Percentiles rank a stretch among this genome's conserved stretches.
These are phyloP conservation scores for Caenorhabditis sp. DNA, from an alignment of 2,888 invertebrate genomes.

Conservation along the genomic window DNA sequence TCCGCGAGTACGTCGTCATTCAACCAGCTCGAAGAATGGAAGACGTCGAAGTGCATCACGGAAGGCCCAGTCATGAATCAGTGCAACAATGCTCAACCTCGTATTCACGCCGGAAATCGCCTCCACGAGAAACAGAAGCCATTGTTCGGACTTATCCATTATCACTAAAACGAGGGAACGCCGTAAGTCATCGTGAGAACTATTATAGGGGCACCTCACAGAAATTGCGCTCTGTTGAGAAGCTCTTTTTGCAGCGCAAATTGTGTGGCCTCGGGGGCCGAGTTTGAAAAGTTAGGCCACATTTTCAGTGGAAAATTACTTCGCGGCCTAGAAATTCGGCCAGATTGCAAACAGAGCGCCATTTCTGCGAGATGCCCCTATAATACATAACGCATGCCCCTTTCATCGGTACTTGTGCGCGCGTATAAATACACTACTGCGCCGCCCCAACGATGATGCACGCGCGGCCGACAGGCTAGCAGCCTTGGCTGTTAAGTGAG, in stretches of 20 bases:
- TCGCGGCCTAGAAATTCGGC: too few relatives aligned
- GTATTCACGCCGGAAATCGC: constrained; percentile 18
- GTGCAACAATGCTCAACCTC: background rate
- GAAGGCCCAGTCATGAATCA: background rate
- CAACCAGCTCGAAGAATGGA: constrained; percentile 7
- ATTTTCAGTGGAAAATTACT: too few relatives aligned
- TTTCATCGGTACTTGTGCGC: background rate
- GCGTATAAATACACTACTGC: background rate
- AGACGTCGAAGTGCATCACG: background rate
- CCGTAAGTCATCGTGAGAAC: too few relatives aligned
- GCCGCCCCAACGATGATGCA: constrained; percentile 11
- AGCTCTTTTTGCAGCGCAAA: too few relatives aligned
- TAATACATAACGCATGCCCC: too few relatives aligned
- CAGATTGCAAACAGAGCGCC: too few relatives aligned
- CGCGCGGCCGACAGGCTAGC: constrained; percentile 44
- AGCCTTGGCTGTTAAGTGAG: background rate
- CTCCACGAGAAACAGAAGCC: constrained; percentile 29
- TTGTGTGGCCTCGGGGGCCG: too few relatives aligned
- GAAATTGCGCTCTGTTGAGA: too few relatives aligned
- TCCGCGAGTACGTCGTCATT: constrained; percentile 34
- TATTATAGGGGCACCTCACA: too few relatives aligned
- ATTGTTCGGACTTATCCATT: constrained; percentile 28
- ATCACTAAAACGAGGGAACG: constrained; percentile 1
- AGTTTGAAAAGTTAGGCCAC: too few relatives aligned
- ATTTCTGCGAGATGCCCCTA: too few relatives aligned